Conservation (phyloP, 2,888 invertebrate genomes). For the Eupithecia inturbata region DNA sequence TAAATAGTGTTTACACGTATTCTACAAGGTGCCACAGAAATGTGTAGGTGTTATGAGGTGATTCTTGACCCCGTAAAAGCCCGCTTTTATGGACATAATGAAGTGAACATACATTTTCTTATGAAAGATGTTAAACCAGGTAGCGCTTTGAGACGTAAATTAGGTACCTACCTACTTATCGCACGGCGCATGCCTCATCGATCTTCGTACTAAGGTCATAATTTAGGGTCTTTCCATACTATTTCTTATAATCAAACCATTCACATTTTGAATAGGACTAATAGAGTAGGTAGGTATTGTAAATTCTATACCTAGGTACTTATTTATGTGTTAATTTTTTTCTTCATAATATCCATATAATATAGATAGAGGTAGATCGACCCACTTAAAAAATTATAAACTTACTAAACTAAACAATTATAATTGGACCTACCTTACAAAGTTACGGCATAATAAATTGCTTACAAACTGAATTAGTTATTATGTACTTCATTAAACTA, state of each 20-base stretch:
- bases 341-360: too few species aligned
- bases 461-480: neutral
- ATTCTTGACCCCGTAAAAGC: neutral
- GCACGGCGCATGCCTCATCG: constrained; percentile 43
- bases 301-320: neutral
- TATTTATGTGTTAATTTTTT: neutral
- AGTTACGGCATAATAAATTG: neutral
- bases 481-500: neutral
- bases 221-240: neutral
- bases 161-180: constrained; percentile 10
- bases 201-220: constrained; percentile 31
- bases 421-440: neutral
- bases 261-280: neutral
- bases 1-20: neutral
- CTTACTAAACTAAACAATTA: neutral
- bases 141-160: constrained; percentile 8
- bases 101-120: neutral
- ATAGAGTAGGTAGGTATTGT: neutral
- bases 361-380: neutral
- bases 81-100: neutral
- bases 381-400: neutral
- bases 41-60: neutral
- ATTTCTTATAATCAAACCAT: neutral
- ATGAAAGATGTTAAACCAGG: neutral
- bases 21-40: neutral